Evolutionary conservation across 2,797 vertebrate genomes (phyloP).

Genomic region (Platalea minor): DNA sequence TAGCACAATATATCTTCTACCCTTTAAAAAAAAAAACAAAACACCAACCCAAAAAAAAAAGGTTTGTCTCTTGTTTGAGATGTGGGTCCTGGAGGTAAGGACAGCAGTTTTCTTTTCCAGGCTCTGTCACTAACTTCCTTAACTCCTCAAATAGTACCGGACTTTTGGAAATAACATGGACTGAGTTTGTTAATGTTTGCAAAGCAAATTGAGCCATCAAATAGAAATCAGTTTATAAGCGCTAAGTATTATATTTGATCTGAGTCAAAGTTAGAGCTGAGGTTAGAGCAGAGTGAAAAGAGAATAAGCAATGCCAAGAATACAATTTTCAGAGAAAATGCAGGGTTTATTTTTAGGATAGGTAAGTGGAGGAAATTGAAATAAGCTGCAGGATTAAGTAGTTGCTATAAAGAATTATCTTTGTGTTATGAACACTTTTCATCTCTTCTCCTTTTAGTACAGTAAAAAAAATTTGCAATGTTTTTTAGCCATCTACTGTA

Average conservation of each 20-base stretch:
- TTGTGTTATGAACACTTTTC: background rate
- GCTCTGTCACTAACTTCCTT: background rate
- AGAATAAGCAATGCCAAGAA: background rate
- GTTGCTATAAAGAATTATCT: background rate
- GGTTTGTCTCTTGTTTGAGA: background rate
- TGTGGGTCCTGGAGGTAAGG: background rate
- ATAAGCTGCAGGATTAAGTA: background rate
- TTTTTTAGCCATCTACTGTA: background rate
- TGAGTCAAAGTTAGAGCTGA: background rate
- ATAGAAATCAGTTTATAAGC: background rate
- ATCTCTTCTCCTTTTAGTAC: background rate
- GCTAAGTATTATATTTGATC: background rate
- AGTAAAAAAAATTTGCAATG: background rate
- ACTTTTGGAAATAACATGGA: background rate
- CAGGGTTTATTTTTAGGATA: background rate
- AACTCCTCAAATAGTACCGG: background rate
- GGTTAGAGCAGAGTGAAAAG: background rate
- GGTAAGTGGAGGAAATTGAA: background rate
- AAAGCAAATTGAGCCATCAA: background rate
- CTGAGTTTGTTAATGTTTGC: background rate
- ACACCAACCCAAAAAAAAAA: background rate
- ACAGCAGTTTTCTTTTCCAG: background rate
- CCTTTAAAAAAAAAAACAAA: background rate
- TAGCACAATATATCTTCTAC: background rate
- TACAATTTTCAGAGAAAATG: background rate